Evolutionary conservation across 2,113 vertebrate genomes (phyloP).

Genomic region (Willisornis vidua): DNA sequence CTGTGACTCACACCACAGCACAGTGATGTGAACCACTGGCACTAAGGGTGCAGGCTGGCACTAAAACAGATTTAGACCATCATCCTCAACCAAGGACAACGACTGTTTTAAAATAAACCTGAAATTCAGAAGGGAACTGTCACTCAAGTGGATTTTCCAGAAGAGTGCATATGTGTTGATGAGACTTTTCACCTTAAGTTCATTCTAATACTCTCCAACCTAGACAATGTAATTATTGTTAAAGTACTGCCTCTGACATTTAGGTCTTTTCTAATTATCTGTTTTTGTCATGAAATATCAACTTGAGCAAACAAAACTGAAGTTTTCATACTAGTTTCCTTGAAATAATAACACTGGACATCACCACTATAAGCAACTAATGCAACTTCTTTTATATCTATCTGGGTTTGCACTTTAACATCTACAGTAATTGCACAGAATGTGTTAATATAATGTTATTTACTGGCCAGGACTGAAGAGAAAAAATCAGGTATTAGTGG

Average conservation of each 20-base stretch:
- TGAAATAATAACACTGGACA: not conserved
- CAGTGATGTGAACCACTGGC: not conserved
- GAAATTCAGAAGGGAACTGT: not conserved
- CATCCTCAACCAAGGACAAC: not conserved
- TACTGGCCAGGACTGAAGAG: not conserved
- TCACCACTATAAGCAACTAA: not conserved
- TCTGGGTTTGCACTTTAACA: not conserved
- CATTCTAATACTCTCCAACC: constrained; percentile 5
- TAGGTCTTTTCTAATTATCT: not conserved
- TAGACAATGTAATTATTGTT: not conserved
- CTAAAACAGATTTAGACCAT: not conserved
- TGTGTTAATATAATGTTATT: not conserved
- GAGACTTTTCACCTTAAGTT: constrained; percentile 8
- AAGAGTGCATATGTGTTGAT: not conserved
- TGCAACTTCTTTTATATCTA: not conserved
- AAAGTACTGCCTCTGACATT: not conserved
- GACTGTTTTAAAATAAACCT: not conserved
- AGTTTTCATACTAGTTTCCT: not conserved
- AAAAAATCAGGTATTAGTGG: not conserved
- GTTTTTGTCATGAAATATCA: not conserved
- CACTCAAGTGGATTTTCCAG: not conserved
- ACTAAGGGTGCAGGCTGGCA: not conserved
- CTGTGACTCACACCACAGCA: not conserved
- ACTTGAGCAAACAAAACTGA: not conserved
- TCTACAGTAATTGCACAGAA: not conserved